Percentiles rank a stretch among this genome's conserved stretches.
Conservation (phyloP, 2,113 vertebrate species). For the Trematocara marginatum region DNA sequence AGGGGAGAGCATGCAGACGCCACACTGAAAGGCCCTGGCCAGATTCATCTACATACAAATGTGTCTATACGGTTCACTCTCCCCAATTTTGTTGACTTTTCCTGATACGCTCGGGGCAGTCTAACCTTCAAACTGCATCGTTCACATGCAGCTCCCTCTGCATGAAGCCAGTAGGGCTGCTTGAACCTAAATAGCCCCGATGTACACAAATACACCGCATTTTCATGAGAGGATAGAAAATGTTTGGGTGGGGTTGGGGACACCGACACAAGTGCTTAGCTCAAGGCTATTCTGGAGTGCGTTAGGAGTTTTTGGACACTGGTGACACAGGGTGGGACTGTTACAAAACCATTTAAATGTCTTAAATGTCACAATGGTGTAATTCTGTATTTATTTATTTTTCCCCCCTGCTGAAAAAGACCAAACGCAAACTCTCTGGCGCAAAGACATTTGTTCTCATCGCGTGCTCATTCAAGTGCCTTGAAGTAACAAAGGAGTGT, state of each 20-base stretch:
- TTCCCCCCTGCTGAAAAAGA: neutral
- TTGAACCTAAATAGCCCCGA: slow-evolving; percentile 5
- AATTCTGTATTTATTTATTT: neutral
- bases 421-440: neutral
- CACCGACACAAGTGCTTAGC: neutral
- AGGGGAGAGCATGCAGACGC: neutral
- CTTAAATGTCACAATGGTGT: slow-evolving; percentile 31
- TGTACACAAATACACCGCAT: slow-evolving; percentile 14
- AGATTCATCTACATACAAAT: neutral
- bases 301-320: slow-evolving; percentile 21
- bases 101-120: neutral
- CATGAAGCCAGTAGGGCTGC: neutral
- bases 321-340: neutral
- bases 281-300: slow-evolving; percentile 10
- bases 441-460: slow-evolving; percentile 6
- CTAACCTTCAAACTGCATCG: slow-evolving; percentile 9
- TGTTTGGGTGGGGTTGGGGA: neutral
- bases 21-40: neutral
- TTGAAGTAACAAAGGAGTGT: slow-evolving; percentile 25
- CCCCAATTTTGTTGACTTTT: neutral
- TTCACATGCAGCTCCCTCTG: slow-evolving; percentile 21
- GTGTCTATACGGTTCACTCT: neutral
- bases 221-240: neutral
- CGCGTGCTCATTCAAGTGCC: slow-evolving; percentile 7
- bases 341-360: slow-evolving; percentile 9